These are phyloP conservation scores for Etia nguti DNA, from an alignment of 2,113 vertebrate genomes.

Conservation along the genomic window DNA sequence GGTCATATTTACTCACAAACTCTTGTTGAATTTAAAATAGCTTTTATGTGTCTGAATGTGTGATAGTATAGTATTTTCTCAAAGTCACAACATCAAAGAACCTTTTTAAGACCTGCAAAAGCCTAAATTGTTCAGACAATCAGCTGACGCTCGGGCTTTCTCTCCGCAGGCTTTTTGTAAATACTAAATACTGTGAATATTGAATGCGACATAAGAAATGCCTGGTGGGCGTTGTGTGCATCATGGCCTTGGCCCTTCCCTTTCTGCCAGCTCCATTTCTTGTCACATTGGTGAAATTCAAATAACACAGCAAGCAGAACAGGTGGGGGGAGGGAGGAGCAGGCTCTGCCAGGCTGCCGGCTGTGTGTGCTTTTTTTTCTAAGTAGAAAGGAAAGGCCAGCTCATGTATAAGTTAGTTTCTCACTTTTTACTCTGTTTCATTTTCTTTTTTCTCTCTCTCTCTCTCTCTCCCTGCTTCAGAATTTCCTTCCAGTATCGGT, in stretches of 20 bases:
- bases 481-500: not conserved
- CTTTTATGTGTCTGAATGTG: not conserved
- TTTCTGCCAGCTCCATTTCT: conserved; percentile 6
- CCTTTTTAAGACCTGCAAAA: not conserved
- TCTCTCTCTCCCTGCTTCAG: not conserved
- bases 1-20: not conserved
- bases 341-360: not conserved
- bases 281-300: conserved; percentile 32
- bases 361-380: not conserved
- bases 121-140: not conserved
- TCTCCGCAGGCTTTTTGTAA: not conserved
- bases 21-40: not conserved
- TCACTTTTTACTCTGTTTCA: not conserved
- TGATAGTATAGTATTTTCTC: not conserved
- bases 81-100: not conserved
- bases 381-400: not conserved
- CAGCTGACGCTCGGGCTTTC: not conserved
- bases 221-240: conserved; percentile 15
- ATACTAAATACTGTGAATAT: not conserved
- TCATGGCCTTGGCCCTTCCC: conserved; percentile 13
- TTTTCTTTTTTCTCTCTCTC: not conserved
- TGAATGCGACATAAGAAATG: conserved; percentile 14
- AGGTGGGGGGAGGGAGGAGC: conserved; percentile 9
- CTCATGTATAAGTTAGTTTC: not conserved
- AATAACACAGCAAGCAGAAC: not conserved